Base-by-base conservation (phyloP, 2,797 vertebrate genomes). In the Rhinophrynus dorsalis region DNA sequence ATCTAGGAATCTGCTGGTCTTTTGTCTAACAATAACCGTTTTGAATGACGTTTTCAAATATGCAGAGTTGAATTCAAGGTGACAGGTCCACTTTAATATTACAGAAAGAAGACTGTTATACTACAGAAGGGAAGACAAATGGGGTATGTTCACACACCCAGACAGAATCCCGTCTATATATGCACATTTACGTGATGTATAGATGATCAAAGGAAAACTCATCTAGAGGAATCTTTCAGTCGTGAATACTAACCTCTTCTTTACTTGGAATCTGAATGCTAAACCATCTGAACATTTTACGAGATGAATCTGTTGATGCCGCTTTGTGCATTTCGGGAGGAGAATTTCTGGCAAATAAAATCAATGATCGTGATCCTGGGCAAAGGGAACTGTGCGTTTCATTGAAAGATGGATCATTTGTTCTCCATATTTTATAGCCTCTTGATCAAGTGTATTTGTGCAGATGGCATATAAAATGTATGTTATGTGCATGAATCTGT, bases 221-320 rank as follows among this genome's bases (percentile, higher is more conserved):
- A 12, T 8, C 27, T 30, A 13, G 26, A 55, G 44, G 42, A 66
- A 44, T n/a, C 27, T 55, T 32, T 52, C 51, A 67, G 35, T 67
- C 38, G 56, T 56, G 64, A 47, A 57, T 56, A 57, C 56, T 67
- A 56, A 33, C 51, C 40, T 17, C 37, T 24, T 33, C 63, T 54
- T 66, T 55, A 66, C 38, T 66, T 35, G 38, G 51, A 17, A 57
- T 42, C 29, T 65, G 62, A 55, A 65, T 65, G 62, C 50, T 32
- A 42, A 54, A 65, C 48, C 37, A 55, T 32, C 23, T 30, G 50
- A 54, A 48, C 35, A 21, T 44, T 65, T 54, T 42, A 42, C 4
- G 26, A 65, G 35, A 30, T 29, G 50, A 42, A 65, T 65, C 52
- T 32, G 40, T 45, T 56, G 42, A n/a, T 27, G 38, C 21, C 13